These are phyloP conservation scores for Clarias laeviceps DNA, from an alignment of 2,797 vertebrate genomes.

Conservation along the genomic window DNA sequence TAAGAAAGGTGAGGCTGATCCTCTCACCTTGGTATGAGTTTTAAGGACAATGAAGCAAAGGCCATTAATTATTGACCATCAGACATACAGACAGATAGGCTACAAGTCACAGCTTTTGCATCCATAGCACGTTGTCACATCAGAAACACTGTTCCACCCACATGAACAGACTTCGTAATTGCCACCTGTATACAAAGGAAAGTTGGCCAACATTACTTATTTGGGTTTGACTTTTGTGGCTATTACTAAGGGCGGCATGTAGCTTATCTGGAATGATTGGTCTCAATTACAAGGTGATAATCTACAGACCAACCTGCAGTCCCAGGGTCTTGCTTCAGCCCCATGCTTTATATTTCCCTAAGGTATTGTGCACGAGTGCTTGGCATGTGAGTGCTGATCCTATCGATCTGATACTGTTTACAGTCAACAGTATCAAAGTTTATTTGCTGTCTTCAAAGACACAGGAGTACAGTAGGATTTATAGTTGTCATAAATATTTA, in stretches of 20 bases:
- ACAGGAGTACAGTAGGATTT: conserved; percentile 15
- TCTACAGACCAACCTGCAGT: conserved; percentile 10
- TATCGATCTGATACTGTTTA: conserved; percentile 38
- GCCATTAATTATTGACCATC: conserved; percentile 77
- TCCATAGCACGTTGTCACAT: conserved; percentile 21
- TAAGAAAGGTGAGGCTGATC: conserved; percentile 79
- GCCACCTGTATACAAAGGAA: conserved; percentile 51
- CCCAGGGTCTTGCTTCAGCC: not conserved
- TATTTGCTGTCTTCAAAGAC: not conserved
- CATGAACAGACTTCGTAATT: conserved; percentile 44
- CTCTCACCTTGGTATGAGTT: conserved; percentile 76
- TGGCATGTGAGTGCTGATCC: conserved; percentile 18
- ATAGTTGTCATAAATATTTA: conserved; percentile 35
- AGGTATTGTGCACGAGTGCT: conserved; percentile 9
- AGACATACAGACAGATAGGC: conserved; percentile 59
- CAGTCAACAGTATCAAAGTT: conserved; percentile 15
- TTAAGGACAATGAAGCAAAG: conserved; percentile 74
- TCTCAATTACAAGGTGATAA: conserved; percentile 49
- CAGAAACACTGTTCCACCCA: conserved; percentile 13
- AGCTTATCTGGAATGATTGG: conserved; percentile 36
- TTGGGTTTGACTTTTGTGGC: conserved; percentile 33
- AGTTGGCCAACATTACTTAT: conserved; percentile 51
- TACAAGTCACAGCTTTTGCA: conserved; percentile 41
- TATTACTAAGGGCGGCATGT: conserved; percentile 37
- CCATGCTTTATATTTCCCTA: conserved; percentile 18